These are phyloP conservation scores for Panulirus ornatus DNA, from an alignment of 1,140 invertebrate species.

Conservation along the genomic window DNA sequence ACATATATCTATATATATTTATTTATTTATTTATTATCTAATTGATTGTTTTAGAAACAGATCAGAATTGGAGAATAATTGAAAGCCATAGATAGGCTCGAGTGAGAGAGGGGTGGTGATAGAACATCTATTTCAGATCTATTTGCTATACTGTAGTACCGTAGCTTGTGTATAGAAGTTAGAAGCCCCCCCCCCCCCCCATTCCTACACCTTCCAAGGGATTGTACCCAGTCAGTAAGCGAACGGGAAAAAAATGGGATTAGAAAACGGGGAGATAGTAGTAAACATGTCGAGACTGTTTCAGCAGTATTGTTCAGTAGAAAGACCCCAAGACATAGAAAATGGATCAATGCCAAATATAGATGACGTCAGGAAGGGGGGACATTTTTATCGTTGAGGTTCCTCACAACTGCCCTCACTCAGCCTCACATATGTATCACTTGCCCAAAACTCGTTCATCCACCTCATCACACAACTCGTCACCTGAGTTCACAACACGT, in stretches of 20 bases:
- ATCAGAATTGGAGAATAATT: background rate
- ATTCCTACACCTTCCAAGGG: background rate
- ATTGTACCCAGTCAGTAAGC: too few species aligned
- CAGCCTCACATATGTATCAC: background rate
- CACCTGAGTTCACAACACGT: background rate
- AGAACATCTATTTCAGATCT: background rate
- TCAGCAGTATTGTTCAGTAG: too few species aligned
- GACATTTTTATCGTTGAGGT: too few species aligned
- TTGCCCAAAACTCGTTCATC: background rate
- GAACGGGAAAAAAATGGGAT: too few species aligned
- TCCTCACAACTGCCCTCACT: background rate
- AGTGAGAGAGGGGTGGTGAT: background rate
- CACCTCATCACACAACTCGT: background rate
- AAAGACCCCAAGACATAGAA: too few species aligned
- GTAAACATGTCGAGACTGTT: too few species aligned
- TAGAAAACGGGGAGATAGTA: too few species aligned
- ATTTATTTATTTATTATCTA: background rate
- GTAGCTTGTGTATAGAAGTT: background rate
- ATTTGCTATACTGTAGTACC: background rate
- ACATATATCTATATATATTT: too few species aligned
- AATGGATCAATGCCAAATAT: too few species aligned
- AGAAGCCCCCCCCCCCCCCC: background rate
- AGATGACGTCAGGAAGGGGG: too few species aligned
- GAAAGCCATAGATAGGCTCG: background rate
- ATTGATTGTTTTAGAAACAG: background rate